A percentile compares a stretch with the other conserved stretches of the same genome.
These are phyloP conservation scores for Ptiloglossa arizonensis DNA, from an alignment of 1,140 invertebrate species.

Conservation along the genomic window DNA sequence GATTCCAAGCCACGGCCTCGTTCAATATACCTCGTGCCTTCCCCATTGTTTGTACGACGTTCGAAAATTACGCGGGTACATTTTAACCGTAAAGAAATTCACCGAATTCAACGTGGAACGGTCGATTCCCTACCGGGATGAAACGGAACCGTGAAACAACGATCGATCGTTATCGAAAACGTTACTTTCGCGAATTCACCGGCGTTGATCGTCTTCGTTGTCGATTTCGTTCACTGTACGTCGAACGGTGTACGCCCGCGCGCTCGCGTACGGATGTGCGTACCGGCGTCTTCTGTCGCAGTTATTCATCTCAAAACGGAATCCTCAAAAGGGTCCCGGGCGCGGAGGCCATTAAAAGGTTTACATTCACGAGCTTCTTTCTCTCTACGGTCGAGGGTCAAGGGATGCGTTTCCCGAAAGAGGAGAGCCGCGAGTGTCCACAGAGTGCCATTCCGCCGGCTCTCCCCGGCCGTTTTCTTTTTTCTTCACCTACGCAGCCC, in stretches of 20 bases:
- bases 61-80: neutral
- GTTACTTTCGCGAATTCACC: too few species aligned
- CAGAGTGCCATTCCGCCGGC: constrained; percentile 64
- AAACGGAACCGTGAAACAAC: too few species aligned
- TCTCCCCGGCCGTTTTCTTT: neutral
- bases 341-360: constrained; percentile 74
- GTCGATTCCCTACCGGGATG: too few species aligned
- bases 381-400: constrained; percentile 71
- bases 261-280: neutral
- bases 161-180: too few species aligned
- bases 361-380: constrained; percentile 68
- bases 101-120: too few species aligned
- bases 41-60: neutral
- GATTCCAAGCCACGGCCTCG: too few species aligned
- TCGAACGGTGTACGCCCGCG: too few species aligned
- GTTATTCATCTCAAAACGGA: constrained; percentile 64
- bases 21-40: neutral
- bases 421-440: constrained; percentile 67
- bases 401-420: constrained; percentile 70
- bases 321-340: constrained; percentile 69
- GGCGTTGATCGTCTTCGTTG: neutral
- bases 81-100: too few species aligned
- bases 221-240: constrained; percentile 8
- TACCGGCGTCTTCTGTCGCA: constrained; percentile 55
- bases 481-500: constrained; percentile 7